A percentile compares a stretch with the other conserved stretches of the same genome.
phyloP scores from a whole-genome alignment of 2,113 vertebrate species.

The Halichoerus grypus region DNA sequence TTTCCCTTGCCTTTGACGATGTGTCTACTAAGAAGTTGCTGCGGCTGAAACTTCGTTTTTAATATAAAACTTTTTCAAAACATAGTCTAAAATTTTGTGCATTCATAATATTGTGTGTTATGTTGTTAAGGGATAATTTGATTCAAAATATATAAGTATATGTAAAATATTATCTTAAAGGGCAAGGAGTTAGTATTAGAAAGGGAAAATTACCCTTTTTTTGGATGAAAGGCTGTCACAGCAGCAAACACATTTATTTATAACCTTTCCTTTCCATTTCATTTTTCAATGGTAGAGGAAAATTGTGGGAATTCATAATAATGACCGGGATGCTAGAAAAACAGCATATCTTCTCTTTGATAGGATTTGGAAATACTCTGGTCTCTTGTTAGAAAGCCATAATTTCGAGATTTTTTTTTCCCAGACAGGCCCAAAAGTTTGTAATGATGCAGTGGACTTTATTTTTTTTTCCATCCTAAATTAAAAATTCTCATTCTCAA shows the following conservation, averaged over 20 bases:
- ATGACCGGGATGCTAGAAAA: neutral
- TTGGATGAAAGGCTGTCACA: neutral
- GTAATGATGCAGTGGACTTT: neutral
- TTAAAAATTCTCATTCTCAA: neutral
- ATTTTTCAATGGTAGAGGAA: neutral
- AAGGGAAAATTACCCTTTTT: neutral
- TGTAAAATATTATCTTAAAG: neutral
- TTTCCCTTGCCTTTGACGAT: too few species aligned
- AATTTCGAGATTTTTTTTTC: neutral
- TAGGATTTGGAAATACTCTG: neutral
- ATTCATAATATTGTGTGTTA: neutral
- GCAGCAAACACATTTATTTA: neutral
- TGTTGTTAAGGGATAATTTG: neutral
- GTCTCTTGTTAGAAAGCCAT: neutral
- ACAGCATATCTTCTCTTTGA: neutral
- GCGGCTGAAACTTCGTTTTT: neutral
- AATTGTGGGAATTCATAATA: slow-evolving; percentile 17
- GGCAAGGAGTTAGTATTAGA: neutral
- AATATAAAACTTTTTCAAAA: neutral
- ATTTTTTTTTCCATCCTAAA: neutral
- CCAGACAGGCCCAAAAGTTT: neutral
- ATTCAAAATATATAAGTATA: neutral
- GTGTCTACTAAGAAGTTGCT: too few species aligned
- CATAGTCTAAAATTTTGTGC: neutral
- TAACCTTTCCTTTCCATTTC: neutral